Conservation (phyloP, 2,113 vertebrate species). For the Oceanites oceanicus region DNA sequence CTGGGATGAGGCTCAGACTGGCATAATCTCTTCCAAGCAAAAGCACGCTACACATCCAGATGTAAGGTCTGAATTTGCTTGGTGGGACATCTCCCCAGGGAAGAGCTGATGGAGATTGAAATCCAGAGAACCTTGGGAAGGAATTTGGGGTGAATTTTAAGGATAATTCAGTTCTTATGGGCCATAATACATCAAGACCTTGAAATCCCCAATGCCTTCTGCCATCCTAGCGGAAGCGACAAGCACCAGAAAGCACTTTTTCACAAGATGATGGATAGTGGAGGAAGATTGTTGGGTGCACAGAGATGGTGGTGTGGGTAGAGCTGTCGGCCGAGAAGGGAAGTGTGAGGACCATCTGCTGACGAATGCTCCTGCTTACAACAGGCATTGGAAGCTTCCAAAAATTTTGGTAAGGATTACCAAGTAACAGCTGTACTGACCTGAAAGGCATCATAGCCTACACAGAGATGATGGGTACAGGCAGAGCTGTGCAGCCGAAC, state of each 20-base stretch:
- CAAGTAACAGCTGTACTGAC: not conserved
- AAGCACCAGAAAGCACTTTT: not conserved
- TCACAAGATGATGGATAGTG: not conserved
- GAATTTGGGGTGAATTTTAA: not conserved
- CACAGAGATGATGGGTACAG: not conserved
- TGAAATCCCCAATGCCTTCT: not conserved
- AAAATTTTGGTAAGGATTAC: not conserved
- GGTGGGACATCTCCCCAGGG: not conserved
- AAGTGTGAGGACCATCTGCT: not conserved
- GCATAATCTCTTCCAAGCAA: not conserved
- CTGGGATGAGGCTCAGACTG: not conserved
- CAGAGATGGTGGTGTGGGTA: accelerated
- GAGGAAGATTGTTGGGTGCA: not conserved
- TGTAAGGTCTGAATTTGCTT: not conserved
- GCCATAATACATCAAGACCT: not conserved
- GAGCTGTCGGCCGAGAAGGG: not conserved
- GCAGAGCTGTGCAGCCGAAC: not conserved
- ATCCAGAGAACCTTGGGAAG: not conserved
- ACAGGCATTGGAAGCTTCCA: not conserved
- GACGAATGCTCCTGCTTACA: not conserved
- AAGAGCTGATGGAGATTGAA: not conserved
- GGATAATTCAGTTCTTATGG: not conserved
- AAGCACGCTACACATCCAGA: not conserved
- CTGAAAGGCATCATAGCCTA: not conserved
- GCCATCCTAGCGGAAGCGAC: not conserved